Evolutionary conservation across 2,797 vertebrate genomes (phyloP).

Genomic region (Megalops cyprinoides): DNA sequence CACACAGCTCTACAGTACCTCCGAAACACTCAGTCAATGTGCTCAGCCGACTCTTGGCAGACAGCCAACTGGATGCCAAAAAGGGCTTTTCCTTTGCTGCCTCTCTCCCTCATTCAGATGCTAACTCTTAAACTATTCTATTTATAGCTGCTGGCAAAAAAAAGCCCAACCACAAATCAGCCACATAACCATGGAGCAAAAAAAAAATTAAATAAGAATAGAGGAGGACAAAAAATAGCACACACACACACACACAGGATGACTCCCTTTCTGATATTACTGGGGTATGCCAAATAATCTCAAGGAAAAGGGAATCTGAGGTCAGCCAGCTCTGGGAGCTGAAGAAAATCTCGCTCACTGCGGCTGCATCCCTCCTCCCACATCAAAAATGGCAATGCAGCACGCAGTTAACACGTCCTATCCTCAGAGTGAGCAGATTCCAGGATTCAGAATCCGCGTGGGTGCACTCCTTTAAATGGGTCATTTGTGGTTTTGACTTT

Average conservation of each 20-base stretch:
- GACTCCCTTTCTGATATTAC: conserved; percentile 1
- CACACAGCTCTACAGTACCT: conserved; percentile 59
- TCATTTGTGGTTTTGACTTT: background rate
- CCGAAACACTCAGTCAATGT: conserved; percentile 65
- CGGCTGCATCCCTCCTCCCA: background rate
- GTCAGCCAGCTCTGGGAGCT: background rate
- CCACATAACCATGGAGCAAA: conserved; percentile 59
- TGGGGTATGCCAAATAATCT: conserved; percentile 7
- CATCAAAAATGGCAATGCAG: background rate
- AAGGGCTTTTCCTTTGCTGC: conserved; percentile 72
- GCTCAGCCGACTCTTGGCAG: conserved; percentile 64
- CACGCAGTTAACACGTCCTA: background rate
- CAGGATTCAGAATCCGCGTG: background rate
- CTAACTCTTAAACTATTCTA: conserved; percentile 72
- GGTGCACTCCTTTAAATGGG: background rate
- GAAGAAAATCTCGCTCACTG: background rate
- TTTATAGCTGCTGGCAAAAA: conserved; percentile 80
- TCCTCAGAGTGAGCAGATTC: background rate
- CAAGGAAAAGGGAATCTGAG: conserved; percentile 12
- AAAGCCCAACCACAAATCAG: conserved; percentile 74
- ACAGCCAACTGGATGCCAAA: conserved; percentile 75
- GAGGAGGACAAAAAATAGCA: background rate
- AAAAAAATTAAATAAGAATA: conserved; percentile 11
- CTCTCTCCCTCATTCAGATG: conserved; percentile 70
- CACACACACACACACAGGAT: background rate